Base-by-base conservation (phyloP, 2,113 vertebrate species). In the Psittacara wagleri region DNA sequence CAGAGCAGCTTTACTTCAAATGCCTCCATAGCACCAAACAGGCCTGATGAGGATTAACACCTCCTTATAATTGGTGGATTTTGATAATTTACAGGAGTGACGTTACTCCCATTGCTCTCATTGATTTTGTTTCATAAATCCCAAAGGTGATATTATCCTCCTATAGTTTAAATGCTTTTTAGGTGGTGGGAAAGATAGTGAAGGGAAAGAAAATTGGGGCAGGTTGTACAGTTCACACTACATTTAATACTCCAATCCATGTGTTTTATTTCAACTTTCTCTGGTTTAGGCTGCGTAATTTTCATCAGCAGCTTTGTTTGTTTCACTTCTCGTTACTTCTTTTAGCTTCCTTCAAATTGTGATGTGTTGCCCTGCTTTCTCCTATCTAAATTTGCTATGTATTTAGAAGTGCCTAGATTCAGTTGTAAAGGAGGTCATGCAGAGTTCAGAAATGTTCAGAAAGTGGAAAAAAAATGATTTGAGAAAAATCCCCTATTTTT, bases 361-460 rank as follows among this genome's bases (percentile, higher is more conserved):
- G 51, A 90, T 66, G 68, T 44, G 48, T 68, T 90, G 37, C 31
- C 37, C 83, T 92, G 62, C 59, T 96, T 97, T 93, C 68, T 66
- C 48, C 83, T 86, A 14, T 88, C 82, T 90, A 86, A 86, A 81
- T 94, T 88, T 94, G 28, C 66, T 61, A 17, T 4, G 14, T 83
- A 69, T 89, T 96, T 95, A 93, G 91, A 98, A 95, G 95, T 97
- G 95, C 92, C 97, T 97, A 84, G 94, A 97, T 96, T 97, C 88
- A 72, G 92, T 95, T 3, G 12, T 97, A 96, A 97, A 97, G 75
- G 89, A 97, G 98, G 98, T 98, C 98, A 98, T 39, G 54, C 49
- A 96, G 95, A 98, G 98, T 98, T 98, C 98, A 98, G 91, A 97
- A 97, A 95, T 97, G 96, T 98, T 98, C 98, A 88, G 95, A 96